Evolutionary conservation across 1,140 invertebrate genomes (phyloP).

Genomic region (Atta cephalotes): DNA sequence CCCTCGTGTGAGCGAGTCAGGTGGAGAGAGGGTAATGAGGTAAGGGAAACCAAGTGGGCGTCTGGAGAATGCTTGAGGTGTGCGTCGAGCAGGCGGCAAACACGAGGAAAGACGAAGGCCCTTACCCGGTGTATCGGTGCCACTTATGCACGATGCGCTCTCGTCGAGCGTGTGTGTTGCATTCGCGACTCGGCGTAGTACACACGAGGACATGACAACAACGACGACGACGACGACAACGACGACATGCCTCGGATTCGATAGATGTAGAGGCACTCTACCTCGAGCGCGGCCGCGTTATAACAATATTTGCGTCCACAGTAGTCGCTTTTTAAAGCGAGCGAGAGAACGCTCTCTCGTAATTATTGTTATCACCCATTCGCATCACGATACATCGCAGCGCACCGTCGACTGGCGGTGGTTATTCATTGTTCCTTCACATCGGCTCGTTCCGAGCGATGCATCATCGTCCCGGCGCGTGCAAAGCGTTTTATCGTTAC

Average conservation of each 20-base stretch:
- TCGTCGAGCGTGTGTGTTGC: constrained; percentile 29
- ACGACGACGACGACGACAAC: background rate
- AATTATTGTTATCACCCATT: constrained; percentile 45
- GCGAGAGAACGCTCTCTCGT: background rate
- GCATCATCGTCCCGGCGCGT: constrained; percentile 13
- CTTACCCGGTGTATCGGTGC: constrained; percentile 42
- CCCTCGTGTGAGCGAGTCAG: constrained; percentile 1
- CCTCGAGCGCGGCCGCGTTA: background rate
- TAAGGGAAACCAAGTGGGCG: constrained; percentile 2
- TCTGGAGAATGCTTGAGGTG: constrained; percentile 42
- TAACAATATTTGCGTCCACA: constrained; percentile 41
- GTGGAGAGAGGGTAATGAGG: background rate
- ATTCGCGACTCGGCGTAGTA: background rate
- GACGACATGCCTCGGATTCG: background rate
- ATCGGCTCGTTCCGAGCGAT: constrained; percentile 15
- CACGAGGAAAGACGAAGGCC: constrained; percentile 35
- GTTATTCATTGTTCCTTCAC: constrained; percentile 38
- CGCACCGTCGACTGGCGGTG: background rate
- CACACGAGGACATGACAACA: background rate
- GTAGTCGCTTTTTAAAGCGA: background rate
- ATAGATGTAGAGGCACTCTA: background rate
- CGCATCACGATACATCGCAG: constrained; percentile 32
- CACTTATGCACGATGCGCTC: constrained; percentile 37
- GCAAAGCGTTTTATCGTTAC: constrained; percentile 30
- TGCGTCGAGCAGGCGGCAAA: constrained; percentile 41